phyloP scores from a whole-genome alignment of 92 coral and sea anemone genomes.

The Desmophyllum pertusum region DNA sequence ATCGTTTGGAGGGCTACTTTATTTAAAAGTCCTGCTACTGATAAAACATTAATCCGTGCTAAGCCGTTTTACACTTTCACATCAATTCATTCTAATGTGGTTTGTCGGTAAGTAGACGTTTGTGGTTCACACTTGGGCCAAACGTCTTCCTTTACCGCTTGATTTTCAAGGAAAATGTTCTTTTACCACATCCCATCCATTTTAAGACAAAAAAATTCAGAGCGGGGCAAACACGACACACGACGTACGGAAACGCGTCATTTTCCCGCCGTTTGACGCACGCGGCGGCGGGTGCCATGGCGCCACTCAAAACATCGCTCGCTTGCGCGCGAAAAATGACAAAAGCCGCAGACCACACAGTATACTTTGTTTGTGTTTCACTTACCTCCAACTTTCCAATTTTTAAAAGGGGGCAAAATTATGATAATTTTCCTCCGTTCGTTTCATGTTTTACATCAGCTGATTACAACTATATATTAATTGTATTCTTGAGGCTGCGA shows the following conservation, averaged over 20 bases:
- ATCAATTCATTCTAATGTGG: neutral
- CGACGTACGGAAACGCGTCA: constrained; percentile 36
- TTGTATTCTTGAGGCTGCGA: neutral
- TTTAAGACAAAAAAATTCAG: constrained; percentile 9
- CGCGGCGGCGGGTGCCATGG: constrained; percentile 14
- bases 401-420: neutral
- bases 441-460: neutral
- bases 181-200: neutral
- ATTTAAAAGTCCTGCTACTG: neutral
- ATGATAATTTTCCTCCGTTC: neutral
- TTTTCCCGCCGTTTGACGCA: constrained; percentile 56
- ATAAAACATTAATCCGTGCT: constrained; percentile 21
- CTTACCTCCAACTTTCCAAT: neutral
- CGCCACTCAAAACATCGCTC: neutral
- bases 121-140: neutral
- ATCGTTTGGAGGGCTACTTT: neutral
- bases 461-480: neutral
- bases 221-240: constrained; percentile 19
- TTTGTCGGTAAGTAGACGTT: constrained; percentile 6
- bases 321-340: constrained; percentile 1
- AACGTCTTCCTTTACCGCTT: neutral
- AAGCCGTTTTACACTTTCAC: constrained; percentile 30
- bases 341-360: neutral
- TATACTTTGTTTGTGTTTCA: neutral
- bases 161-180: neutral